These are phyloP conservation scores for Drosophila mayri DNA, from an alignment of 1,140 invertebrate genomes.

Conservation along the genomic window DNA sequence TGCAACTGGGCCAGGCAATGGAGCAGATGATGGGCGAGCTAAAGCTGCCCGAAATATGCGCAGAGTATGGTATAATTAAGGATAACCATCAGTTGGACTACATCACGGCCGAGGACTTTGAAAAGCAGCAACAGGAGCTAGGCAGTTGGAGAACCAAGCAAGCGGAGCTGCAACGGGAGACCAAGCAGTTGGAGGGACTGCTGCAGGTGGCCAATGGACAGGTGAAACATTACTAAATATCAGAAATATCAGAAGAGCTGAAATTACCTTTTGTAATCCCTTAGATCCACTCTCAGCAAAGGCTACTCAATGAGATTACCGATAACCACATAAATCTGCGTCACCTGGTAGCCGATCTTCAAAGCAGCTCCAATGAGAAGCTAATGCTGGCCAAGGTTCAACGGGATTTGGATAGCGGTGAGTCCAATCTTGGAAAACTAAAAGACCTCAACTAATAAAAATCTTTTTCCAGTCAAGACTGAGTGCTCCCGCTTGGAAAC, in stretches of 20 bases:
- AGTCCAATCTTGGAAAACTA: neutral
- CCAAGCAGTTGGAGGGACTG: slow-evolving; percentile 82
- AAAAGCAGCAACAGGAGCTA: slow-evolving; percentile 55
- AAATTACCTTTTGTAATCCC: neutral
- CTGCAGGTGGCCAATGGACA: slow-evolving; percentile 84
- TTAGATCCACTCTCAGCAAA: slow-evolving; percentile 79
- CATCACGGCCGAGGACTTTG: slow-evolving; percentile 68
- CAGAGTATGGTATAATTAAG: slow-evolving; percentile 74
- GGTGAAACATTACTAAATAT: slow-evolving; percentile 1
- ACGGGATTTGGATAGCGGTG: slow-evolving; percentile 75
- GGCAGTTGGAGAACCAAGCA: slow-evolving; percentile 54
- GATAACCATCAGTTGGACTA: slow-evolving; percentile 76
- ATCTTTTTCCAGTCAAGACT: slow-evolving; percentile 52
- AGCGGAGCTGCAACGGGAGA: slow-evolving; percentile 75
- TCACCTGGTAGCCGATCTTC: slow-evolving; percentile 82
- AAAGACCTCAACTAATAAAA: neutral
- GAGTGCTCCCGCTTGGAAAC: slow-evolving; percentile 59
- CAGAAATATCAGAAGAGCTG: too few relatives aligned
- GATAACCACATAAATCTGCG: slow-evolving; percentile 82
- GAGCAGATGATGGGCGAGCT: slow-evolving; percentile 64
- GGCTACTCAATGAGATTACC: slow-evolving; percentile 76
- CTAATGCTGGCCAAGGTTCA: slow-evolving; percentile 76
- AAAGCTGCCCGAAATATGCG: slow-evolving; percentile 53
- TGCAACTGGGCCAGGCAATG: slow-evolving; percentile 62
- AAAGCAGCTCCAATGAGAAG: slow-evolving; percentile 77